phyloP scores from a whole-genome alignment of 2,797 vertebrate species.

The Harpia harpyja region DNA sequence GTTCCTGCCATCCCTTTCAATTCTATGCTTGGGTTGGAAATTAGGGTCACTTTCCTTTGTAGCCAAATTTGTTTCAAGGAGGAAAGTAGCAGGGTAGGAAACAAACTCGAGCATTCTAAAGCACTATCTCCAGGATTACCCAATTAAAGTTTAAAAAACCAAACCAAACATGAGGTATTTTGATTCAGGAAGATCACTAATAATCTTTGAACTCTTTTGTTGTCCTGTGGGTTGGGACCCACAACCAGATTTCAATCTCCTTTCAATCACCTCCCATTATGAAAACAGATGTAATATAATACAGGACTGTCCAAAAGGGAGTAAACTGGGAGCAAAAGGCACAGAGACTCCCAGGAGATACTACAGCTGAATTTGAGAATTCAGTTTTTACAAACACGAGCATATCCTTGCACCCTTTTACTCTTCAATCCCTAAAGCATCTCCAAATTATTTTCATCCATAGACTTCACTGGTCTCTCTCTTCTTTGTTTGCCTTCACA shows the following conservation, averaged over 20 bases:
- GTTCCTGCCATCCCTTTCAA: neutral
- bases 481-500: neutral
- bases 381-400: neutral
- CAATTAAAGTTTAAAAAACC: neutral
- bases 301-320: neutral
- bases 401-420: neutral
- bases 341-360: neutral
- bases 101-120: neutral
- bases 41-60: neutral
- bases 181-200: neutral
- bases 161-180: neutral
- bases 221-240: neutral
- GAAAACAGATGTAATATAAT: neutral
- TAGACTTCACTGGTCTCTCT: neutral
- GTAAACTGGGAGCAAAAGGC: neutral
- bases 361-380: neutral
- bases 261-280: neutral
- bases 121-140: neutral
- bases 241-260: neutral
- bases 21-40: neutral
- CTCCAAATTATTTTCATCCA: neutral
- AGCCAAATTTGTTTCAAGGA: neutral
- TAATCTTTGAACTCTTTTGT: neutral
- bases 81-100: neutral
- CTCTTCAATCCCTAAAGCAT: neutral